A percentile compares a stretch with the other conserved stretches of the same genome.
Evolutionary conservation across 2,113 vertebrate genomes (phyloP).

Genomic region (Todiramphus chloris): DNA sequence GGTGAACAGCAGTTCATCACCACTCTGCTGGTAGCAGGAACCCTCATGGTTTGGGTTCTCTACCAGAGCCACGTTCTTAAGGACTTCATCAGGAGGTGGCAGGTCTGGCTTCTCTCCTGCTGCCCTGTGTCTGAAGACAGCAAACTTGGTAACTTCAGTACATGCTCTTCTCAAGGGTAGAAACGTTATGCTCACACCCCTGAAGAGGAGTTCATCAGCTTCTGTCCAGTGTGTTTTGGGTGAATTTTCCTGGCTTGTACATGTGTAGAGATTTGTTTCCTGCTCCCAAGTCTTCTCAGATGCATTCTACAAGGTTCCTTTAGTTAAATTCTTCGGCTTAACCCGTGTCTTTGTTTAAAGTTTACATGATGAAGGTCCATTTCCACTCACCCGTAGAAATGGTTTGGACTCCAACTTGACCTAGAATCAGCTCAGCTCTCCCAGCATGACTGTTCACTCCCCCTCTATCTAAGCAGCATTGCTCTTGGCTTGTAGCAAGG

Average conservation of each 20-base stretch:
- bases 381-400: neutral
- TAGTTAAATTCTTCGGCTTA: neutral
- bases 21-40: accelerated
- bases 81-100: neutral
- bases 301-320: neutral
- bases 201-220: neutral
- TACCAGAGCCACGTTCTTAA: neutral
- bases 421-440: neutral
- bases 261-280: neutral
- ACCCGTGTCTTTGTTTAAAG: neutral
- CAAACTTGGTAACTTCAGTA: neutral
- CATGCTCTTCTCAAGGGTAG: neutral
- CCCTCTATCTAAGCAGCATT: neutral
- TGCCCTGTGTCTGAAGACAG: neutral
- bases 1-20: accelerated
- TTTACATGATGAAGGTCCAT: neutral
- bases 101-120: neutral
- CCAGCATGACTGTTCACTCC: neutral
- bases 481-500: neutral
- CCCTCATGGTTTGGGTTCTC: neutral
- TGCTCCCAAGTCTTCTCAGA: neutral
- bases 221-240: neutral
- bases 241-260: neutral
- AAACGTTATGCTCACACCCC: neutral
- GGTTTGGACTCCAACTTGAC: neutral